Percentiles rank a stretch among this genome's conserved stretches.
Conservation (phyloP, 2,797 vertebrate species). For the Ciconia nigra region DNA sequence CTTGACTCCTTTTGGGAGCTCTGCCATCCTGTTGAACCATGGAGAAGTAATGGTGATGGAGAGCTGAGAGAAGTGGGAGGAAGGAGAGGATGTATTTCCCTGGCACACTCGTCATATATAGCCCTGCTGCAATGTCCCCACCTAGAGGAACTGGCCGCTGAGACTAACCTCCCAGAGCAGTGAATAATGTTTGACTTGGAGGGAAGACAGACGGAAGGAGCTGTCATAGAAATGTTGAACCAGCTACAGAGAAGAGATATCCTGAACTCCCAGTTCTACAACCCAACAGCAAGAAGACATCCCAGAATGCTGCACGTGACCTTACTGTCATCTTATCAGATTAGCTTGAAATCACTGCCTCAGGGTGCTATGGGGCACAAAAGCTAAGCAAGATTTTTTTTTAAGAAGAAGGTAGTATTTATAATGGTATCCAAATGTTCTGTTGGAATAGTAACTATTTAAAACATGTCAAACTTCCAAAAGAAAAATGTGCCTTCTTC, state of each 20-base stretch:
- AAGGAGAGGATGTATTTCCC: neutral
- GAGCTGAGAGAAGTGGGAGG: neutral
- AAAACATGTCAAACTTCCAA: constrained; percentile 24
- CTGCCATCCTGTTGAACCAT: neutral
- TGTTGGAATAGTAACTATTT: constrained; percentile 45
- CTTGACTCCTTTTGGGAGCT: neutral
- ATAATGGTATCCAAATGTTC: neutral
- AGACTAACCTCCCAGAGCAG: neutral
- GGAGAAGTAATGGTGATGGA: neutral
- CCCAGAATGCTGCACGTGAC: neutral
- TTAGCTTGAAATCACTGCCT: neutral
- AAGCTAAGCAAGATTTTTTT: neutral
- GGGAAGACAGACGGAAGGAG: neutral
- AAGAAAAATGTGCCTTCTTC: constrained; percentile 43
- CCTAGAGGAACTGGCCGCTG: neutral
- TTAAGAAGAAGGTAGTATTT: neutral
- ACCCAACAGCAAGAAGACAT: neutral
- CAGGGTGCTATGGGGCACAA: neutral
- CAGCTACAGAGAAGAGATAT: neutral
- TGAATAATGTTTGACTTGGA: neutral
- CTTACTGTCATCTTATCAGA: constrained; percentile 1
- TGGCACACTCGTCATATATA: neutral
- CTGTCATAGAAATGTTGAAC: neutral
- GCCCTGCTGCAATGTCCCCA: neutral
- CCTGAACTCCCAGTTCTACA: neutral